Base-by-base conservation (phyloP, 2,113 vertebrate species). In the Halichoeres trimaculatus region DNA sequence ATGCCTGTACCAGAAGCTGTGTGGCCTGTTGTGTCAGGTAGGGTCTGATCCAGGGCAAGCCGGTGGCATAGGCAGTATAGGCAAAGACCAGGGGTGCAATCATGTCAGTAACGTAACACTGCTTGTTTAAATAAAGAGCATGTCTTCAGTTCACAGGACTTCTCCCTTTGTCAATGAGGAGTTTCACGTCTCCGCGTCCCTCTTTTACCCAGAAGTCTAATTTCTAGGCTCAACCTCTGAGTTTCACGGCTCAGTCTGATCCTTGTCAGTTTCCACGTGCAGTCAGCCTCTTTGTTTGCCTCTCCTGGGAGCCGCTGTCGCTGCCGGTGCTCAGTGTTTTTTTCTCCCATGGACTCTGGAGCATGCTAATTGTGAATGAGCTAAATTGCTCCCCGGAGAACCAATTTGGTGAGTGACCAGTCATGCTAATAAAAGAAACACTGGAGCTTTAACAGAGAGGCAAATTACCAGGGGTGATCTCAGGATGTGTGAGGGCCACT, bases 371-470 rank as follows among this genome's bases (percentile, higher is more conserved):
- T 84, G 70, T 38, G 1, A 73, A 72, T 23, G 2, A 47, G 47
- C 72, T 81, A 78, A 81, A 89, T 79, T 81, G 70, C 51, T 76
- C 72, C 72, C 75, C 54, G 48, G 78, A 73, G 75, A 23, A 70
- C 59, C 60, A 83, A 80, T 86, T 69, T 70, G 61, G 52, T 58
- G 78, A 76, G 55, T 20, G 78, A 74, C 73, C 70, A 47, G 36
- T 70, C 61, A 36, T 71, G 65, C 40, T 70, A 20, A 70, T 30
- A 60, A 77, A 83, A 41, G 55, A 83, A 63, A 41, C 1, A 1
- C n/a, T 23, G 14, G 34, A 5, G 16, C 60, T 66, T 64, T 8
- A 52, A 79, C 76, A 76, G 70, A 73, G 55, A 75, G 60, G 63
- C 36, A 23, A 14, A 47, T 74, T 59, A 77, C 19, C 8, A 6